Evolutionary conservation across 2,888 invertebrate species (phyloP), one percentile per base, ranked within the genome.

Genomic region (Drosophila phalerata): DNA sequence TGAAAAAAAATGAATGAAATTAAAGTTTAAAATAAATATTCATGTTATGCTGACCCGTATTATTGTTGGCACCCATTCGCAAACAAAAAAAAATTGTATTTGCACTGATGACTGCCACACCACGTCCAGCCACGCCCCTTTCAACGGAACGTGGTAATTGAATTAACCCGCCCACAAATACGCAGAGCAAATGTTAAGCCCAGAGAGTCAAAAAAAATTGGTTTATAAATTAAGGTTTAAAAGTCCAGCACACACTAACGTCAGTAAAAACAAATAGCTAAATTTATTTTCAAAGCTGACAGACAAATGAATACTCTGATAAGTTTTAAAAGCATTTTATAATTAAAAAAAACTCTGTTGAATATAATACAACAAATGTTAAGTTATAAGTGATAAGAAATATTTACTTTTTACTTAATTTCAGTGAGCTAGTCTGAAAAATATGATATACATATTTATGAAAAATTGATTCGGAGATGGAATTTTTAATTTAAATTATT

Each of bases 11-110:
- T 17, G 38, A 57, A 48, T 28, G 17, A 38, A 38, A 62, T 55
- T 47, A 49, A 74, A 78, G 67, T 71, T 69, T 67, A 63, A 67
- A 67, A 85, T 85, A 88, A 82, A 83, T 79, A 87, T 85, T 72
- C 78, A 84, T 84, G 64, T 30, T 56, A 32, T 55, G 57, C 57
- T 43, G 32, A 19, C 6, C 45, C n/a, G 45, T 61, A 30, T 42
- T 61, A 49, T 69, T 68, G 52, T 55, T 58, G 55, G n/a, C 51
- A 8, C 8, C 25, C 57, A 42, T 34, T 37, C 11, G 19, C 13
- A 13, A 60, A 43, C 22, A 22, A 22, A 45, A 22, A 22, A 45
- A 66, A 71, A 66, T 49, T 43, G 53, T 22, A 38, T 63, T 69
- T 61, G 60, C 52, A 32, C 43, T 65, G 63, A 11, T 32, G 30